Evolutionary conservation across 2,888 invertebrate genomes (phyloP).

Genomic region (Lagria hirta): DNA sequence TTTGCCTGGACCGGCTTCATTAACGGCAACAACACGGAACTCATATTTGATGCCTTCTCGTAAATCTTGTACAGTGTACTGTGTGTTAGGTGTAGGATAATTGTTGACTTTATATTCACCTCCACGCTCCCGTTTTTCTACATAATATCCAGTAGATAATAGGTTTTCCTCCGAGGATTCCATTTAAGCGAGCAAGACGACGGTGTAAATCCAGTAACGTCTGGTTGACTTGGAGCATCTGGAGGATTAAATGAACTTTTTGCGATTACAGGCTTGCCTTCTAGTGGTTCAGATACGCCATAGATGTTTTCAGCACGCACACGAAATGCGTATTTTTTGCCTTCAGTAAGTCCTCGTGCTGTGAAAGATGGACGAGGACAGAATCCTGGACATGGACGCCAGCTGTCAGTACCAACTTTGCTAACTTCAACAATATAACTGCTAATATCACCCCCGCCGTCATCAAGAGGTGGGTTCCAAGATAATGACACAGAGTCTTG

Average conservation of each 20-base stretch:
- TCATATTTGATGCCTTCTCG: constrained; percentile 90
- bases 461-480: constrained; percentile 94
- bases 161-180: constrained; percentile 93
- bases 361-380: constrained; percentile 73
- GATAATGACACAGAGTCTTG: constrained; percentile 91
- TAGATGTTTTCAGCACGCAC: constrained; percentile 94
- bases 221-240: constrained; percentile 81
- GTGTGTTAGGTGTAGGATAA: constrained; percentile 80
- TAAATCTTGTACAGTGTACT: constrained; percentile 86
- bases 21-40: constrained; percentile 83
- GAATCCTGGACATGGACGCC: constrained; percentile 85
- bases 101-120: constrained; percentile 88
- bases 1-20: constrained; percentile 91
- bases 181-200: constrained; percentile 82
- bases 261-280: constrained; percentile 83
- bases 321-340: constrained; percentile 94
- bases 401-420: constrained; percentile 85
- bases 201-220: constrained; percentile 79
- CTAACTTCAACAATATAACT: constrained; percentile 96
- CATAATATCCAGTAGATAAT: constrained; percentile 80
- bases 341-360: constrained; percentile 83
- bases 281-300: constrained; percentile 93
- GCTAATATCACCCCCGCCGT: constrained; percentile 92
- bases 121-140: constrained; percentile 95
- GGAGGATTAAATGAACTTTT: constrained; percentile 98